Conservation (phyloP, 2,888 invertebrate genomes). For the Geotrupes spiniger region DNA sequence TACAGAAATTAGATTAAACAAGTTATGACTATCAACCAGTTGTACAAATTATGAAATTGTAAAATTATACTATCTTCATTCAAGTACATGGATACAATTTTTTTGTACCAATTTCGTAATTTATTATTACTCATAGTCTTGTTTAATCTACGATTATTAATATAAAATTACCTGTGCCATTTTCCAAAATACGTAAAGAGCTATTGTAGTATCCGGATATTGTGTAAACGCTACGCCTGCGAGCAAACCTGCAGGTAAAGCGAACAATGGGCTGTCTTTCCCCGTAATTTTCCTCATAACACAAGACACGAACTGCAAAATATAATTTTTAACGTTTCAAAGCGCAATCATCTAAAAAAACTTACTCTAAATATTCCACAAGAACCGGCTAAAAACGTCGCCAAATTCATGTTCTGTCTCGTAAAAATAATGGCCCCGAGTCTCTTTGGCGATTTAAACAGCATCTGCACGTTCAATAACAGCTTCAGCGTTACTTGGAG, state of each 20-base stretch:
- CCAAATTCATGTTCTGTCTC: conserved; percentile 59
- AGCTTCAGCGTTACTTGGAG: conserved; percentile 61
- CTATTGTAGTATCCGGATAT: conserved; percentile 74
- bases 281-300: conserved; percentile 60
- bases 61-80: too few species aligned
- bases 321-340: too few species aligned
- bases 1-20: too few species aligned
- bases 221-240: conserved; percentile 69
- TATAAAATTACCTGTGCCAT: conserved; percentile 63
- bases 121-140: too few species aligned
- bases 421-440: conserved; percentile 55
- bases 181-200: conserved; percentile 83
- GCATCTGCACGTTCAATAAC: conserved; percentile 55
- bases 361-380: conserved; percentile 66
- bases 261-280: conserved; percentile 61
- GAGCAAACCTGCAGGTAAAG: conserved; percentile 67
- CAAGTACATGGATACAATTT: background rate
- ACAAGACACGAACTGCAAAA: conserved; percentile 63
- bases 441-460: conserved; percentile 54
- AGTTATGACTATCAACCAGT: too few species aligned
- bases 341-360: too few species aligned
- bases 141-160: too few species aligned
- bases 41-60: too few species aligned
- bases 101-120: too few species aligned
- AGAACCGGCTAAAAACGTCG: conserved; percentile 67